Base-by-base conservation (phyloP, 2,113 vertebrate genomes). In the Entosphenus tridentatus region DNA sequence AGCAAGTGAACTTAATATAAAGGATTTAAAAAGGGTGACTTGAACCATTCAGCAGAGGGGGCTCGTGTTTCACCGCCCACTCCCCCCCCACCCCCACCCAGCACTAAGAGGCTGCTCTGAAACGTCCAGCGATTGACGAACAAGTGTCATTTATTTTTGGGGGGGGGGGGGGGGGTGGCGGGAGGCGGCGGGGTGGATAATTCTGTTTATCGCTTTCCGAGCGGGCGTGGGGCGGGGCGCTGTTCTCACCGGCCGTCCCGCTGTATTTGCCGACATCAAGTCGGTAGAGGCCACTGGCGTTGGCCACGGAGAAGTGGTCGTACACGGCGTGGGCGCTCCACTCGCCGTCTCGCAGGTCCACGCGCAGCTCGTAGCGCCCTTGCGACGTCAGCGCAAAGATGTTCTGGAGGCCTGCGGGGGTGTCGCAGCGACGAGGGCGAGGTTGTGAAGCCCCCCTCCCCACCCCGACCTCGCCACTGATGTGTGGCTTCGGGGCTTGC, bases 201-300 rank as follows among this genome's bases (percentile, higher is more conserved):
- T 16, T 70, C 56, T 68, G 12, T 57, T n/a, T 3, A 70, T 14
- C 21, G 14, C 14, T 11, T 2, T 68, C 8, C 2, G 1, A 21
- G 21, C 18, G n/a, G 11, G 55, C 14, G 11, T 13, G 3, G 8
- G 18, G 55, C 10, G 39, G 67, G 21, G 21, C 21, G 21, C 3
- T 21, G 21, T 8, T 8, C 62, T 13, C 78, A 96, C 93, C 93
- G 77, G 93, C 93, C 0, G 86, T 91, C 69, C 92, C 92, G 1
- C 83, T 90, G 83, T 95, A 98, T 3, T 84, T 88, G 1, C 93
- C 90, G 55, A 95, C 86, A 1, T 81, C 83, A 1, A 98, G 79
- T 71, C 82, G 86, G 80, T 88, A 96, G n/a, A 87, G 83, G 17
- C 76, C 85, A 67, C 83, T 87, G 9, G 81, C 76, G 0, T 98